phyloP scores from a whole-genome alignment of 2,888 invertebrate species.

The Nomada ferruginata region DNA sequence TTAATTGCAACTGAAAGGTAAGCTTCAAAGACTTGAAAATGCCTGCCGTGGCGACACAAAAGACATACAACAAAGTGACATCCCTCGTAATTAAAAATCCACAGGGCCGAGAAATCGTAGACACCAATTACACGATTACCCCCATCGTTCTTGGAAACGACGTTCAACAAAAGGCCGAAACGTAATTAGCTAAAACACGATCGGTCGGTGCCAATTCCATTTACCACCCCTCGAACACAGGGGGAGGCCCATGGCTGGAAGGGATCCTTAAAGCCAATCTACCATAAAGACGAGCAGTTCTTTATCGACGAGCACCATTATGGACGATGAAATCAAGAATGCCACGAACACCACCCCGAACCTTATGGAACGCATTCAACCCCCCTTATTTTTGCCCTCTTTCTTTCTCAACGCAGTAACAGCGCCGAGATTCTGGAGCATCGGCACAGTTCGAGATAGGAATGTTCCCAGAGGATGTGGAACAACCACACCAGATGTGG shows the following conservation, averaged over 20 bases:
- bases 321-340: neutral
- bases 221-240: slow-evolving; percentile 18
- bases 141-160: neutral
- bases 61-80: neutral
- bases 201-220: slow-evolving; percentile 22
- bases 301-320: neutral
- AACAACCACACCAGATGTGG: too few species aligned
- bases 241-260: slow-evolving; percentile 3
- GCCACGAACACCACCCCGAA: slow-evolving; percentile 1
- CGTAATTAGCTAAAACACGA: slow-evolving; percentile 28
- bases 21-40: neutral
- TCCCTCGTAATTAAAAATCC: neutral
- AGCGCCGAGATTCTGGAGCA: neutral
- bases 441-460: neutral
- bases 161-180: slow-evolving; percentile 1
- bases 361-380: neutral
- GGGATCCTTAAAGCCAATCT: slow-evolving; percentile 21
- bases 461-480: neutral
- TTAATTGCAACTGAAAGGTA: neutral
- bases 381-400: too few species aligned
- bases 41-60: neutral
- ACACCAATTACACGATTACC: slow-evolving; percentile 9
- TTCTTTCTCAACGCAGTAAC: neutral
- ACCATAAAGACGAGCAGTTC: slow-evolving; percentile 21
- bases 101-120: neutral